phyloP scores from a whole-genome alignment of 2,888 invertebrate genomes.

The Ctenicera cuprea region DNA sequence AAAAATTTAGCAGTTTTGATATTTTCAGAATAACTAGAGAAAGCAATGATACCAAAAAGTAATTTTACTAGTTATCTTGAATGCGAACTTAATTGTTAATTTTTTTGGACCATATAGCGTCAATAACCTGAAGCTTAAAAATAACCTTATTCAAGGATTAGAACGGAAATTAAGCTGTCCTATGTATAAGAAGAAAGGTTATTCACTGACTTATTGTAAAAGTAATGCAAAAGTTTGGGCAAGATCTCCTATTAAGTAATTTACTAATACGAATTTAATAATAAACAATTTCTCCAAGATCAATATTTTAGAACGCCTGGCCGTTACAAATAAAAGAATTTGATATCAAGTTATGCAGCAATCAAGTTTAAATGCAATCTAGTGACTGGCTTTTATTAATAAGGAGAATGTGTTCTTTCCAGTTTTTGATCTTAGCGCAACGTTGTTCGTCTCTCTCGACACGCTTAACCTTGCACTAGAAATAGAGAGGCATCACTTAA shows the following conservation, averaged over 20 bases:
- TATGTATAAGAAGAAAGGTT: no score
- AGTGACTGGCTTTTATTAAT: conserved; percentile 35
- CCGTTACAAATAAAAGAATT: neutral
- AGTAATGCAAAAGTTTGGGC: neutral
- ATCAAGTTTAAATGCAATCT: conserved; percentile 16
- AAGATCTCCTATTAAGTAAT: neutral
- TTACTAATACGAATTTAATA: neutral
- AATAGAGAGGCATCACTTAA: conserved; percentile 35
- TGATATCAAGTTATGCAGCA: conserved; percentile 2
- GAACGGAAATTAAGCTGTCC: neutral
- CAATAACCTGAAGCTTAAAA: neutral
- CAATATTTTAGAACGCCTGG: neutral
- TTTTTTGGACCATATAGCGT: no score
- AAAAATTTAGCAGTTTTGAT: no score
- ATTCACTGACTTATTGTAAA: neutral
- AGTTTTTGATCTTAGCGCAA: conserved; percentile 5
- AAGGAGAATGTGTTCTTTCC: conserved; percentile 29
- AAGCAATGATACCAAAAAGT: no score
- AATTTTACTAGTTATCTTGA: no score
- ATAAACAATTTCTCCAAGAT: neutral
- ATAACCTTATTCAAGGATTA: neutral
- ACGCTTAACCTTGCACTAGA: conserved; percentile 14
- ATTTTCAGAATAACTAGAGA: no score
- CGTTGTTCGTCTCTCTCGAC: conserved; percentile 22
- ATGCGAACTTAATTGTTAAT: no score